Conservation (phyloP, 2,888 invertebrate genomes). For the Xestia c-nigrum region DNA sequence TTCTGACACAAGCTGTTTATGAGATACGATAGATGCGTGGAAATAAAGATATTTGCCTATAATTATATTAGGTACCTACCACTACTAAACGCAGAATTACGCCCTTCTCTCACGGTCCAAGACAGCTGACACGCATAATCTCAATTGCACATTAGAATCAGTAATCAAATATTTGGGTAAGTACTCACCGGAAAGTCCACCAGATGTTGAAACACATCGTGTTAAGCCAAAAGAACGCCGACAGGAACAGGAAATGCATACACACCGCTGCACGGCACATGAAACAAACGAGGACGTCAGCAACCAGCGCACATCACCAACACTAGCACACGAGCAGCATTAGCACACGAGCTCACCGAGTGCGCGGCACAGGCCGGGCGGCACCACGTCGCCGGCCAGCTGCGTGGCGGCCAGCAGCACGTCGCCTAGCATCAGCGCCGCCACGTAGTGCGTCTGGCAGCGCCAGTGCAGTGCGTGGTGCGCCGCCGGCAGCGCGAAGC, state of each 20-base stretch:
- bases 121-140: background rate
- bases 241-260: slow-evolving; percentile 97
- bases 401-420: slow-evolving; percentile 94
- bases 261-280: slow-evolving; percentile 92
- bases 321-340: background rate
- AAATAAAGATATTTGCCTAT: background rate
- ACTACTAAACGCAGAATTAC: background rate
- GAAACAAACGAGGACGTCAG: slow-evolving; percentile 66
- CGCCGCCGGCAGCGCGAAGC: slow-evolving; percentile 94
- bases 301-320: slow-evolving; percentile 4
- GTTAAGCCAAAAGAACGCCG: slow-evolving; percentile 98
- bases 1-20: background rate
- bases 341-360: slow-evolving; percentile 91
- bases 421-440: slow-evolving; percentile 95
- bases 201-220: slow-evolving; percentile 98
- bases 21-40: no score
- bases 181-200: slow-evolving; percentile 96
- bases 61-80: background rate
- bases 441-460: slow-evolving; percentile 96
- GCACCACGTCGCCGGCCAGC: slow-evolving; percentile 91
- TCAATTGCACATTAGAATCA: background rate
- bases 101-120: background rate
- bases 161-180: slow-evolving; percentile 64
- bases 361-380: slow-evolving; percentile 91
- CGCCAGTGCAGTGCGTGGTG: slow-evolving; percentile 97